Evolutionary conservation across 2,113 vertebrate species (phyloP).

Genomic region (Syngnathus floridae): DNA sequence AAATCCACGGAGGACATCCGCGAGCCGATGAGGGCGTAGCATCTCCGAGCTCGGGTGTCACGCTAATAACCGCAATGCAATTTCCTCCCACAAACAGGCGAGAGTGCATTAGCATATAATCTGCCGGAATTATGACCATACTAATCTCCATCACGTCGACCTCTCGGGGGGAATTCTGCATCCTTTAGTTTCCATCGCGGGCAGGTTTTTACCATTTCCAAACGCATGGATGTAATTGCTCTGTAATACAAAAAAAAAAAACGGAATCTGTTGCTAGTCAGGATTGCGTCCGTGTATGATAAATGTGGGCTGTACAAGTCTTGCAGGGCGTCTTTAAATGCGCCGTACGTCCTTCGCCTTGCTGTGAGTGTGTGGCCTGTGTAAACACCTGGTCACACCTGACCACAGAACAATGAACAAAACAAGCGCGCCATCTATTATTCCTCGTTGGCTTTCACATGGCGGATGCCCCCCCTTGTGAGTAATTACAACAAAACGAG

Average conservation of each 20-base stretch:
- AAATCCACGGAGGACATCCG: conserved; percentile 67
- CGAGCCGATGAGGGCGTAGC: conserved; percentile 57
- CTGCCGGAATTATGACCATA: conserved; percentile 64
- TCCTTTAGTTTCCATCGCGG: not conserved
- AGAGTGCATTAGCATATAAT: conserved; percentile 68
- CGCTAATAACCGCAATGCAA: conserved; percentile 68
- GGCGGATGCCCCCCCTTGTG: conserved; percentile 52
- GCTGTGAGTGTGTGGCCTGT: conserved; percentile 49
- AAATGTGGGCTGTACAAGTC: conserved; percentile 17
- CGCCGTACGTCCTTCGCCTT: conserved; percentile 41
- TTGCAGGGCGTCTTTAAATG: conserved; percentile 39
- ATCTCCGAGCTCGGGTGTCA: conserved; percentile 54
- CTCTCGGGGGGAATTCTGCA: conserved; percentile 28
- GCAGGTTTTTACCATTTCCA: conserved; percentile 11
- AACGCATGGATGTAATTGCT: conserved; percentile 13
- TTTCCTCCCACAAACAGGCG: conserved; percentile 68
- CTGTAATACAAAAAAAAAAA: conserved; percentile 7
- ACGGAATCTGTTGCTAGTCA: conserved; percentile 6
- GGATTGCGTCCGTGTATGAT: conserved; percentile 6
- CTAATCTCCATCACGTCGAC: conserved; percentile 53
- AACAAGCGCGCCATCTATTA: conserved; percentile 69
- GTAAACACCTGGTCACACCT: conserved; percentile 69
- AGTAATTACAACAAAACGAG: conserved; percentile 71
- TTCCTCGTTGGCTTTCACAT: conserved; percentile 68
- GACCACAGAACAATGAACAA: conserved; percentile 70